Conservation (phyloP, 1,140 invertebrate genomes). For the Nomia melanderi region DNA sequence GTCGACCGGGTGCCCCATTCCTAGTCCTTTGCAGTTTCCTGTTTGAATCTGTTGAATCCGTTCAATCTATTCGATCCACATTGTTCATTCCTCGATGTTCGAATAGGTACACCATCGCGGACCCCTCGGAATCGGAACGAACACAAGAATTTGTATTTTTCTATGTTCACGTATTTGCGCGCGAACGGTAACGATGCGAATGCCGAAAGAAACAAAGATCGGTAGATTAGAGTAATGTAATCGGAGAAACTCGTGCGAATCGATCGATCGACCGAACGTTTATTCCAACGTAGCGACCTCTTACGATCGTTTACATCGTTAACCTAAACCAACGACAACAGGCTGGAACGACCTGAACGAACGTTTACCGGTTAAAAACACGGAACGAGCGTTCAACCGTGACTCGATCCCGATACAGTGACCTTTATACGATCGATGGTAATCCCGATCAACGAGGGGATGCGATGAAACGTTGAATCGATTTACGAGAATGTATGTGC, state of each 20-base stretch:
- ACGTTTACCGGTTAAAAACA: background rate
- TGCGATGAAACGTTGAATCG: background rate
- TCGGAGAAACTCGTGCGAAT: background rate
- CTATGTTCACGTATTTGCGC: no score
- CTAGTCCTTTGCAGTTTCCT: background rate
- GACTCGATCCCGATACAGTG: background rate
- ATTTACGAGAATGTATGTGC: background rate
- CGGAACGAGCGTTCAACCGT: background rate
- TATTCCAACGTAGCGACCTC: background rate
- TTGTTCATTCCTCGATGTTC: background rate
- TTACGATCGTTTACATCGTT: background rate
- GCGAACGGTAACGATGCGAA: background rate
- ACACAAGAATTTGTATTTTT: no score
- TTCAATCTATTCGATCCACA: no score
- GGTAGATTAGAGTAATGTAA: no score
- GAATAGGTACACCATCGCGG: no score
- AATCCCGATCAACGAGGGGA: background rate
- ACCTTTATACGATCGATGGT: background rate
- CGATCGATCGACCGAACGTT: background rate
- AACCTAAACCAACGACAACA: background rate
- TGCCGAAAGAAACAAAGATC: no score
- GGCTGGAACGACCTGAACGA: background rate
- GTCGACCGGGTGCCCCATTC: constrained; percentile 35
- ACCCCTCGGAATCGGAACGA: no score
- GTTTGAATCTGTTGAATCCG: no score